phyloP scores from a whole-genome alignment of 2,797 vertebrate species.

The Tauraco hartlaubi region DNA sequence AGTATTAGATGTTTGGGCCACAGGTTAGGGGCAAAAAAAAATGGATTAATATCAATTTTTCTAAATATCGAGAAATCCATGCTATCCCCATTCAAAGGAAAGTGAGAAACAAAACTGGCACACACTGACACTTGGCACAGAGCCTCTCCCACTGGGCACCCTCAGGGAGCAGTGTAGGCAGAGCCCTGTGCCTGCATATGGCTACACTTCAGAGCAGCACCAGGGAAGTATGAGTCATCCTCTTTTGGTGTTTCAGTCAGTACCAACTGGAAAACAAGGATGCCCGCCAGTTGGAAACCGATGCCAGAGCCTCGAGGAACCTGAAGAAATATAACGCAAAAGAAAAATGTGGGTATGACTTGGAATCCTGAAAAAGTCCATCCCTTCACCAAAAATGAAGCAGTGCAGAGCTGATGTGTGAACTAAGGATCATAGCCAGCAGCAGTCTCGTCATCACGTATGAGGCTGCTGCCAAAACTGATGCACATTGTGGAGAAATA shows the following conservation, averaged over 20 bases:
- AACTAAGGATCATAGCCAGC: background rate
- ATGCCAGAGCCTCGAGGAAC: background rate
- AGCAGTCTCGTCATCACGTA: background rate
- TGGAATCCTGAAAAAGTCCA: background rate
- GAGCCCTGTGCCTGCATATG: background rate
- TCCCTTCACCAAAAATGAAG: background rate
- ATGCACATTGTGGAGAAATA: background rate
- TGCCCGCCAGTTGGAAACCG: background rate
- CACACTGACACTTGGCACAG: background rate
- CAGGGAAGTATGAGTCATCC: background rate
- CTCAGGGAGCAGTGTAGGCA: background rate
- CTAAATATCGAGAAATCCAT: background rate
- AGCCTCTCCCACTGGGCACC: background rate
- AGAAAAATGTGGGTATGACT: background rate
- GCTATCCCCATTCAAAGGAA: background rate
- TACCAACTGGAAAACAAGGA: background rate
- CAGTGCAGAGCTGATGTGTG: background rate
- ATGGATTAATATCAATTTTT: background rate
- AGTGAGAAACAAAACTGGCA: background rate
- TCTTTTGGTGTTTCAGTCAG: background rate
- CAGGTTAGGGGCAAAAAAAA: background rate
- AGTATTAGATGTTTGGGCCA: background rate
- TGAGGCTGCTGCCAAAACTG: background rate
- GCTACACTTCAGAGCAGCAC: background rate
- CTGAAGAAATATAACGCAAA: background rate